Base-by-base conservation (phyloP, 1,140 invertebrate species). In the Calliopsis andreniformis region DNA sequence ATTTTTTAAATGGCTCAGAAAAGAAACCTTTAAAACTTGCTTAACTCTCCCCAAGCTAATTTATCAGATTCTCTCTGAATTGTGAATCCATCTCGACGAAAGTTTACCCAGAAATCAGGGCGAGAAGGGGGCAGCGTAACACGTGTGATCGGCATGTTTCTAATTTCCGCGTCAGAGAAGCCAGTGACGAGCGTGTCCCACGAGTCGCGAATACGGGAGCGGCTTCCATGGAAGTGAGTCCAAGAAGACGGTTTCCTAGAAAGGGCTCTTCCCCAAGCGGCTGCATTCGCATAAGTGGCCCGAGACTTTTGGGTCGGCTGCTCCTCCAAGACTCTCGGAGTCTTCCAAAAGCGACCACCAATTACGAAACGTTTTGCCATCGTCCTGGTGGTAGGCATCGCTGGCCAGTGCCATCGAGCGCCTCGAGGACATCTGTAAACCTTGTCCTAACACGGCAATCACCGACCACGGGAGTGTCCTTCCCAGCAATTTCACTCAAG, bases 171-270 rank as follows among this genome's bases (percentile, higher is more conserved):
- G 51, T 63, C 39, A 35, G 59, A 35, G 59, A 49, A 55, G 61
- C 10, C 49, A 42, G 42, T 49, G 77, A 62, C 53, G 61, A 7
- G 28, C 23, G 61, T 68, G 51, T 84, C 83, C 53, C 82, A 83
- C 73, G 78, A 75, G 75, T 79, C 71, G 56, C 51, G 66, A 51
- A 39, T 62, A 51, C 53, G 55, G n/a, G 32, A 63, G 28, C 75
- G 55, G 66, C 53, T 32, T 86, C 86, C 84, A 47, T 59, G 66
- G 77, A 66, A 55, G 51, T 32, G 73, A 78, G 62, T 85, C 79
- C 82, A 61, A 53, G 87, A 87, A 88, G 78, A 56, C 61, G 63
- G 67, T 42, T 87, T 88, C 86, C 77, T 59, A 67, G 88, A 89
- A 89, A 68, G 62, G 77, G 47, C 66, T 83, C 23, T 39, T 70